Evolutionary conservation across 2,888 invertebrate species (phyloP).

Genomic region (Molanna angustata): DNA sequence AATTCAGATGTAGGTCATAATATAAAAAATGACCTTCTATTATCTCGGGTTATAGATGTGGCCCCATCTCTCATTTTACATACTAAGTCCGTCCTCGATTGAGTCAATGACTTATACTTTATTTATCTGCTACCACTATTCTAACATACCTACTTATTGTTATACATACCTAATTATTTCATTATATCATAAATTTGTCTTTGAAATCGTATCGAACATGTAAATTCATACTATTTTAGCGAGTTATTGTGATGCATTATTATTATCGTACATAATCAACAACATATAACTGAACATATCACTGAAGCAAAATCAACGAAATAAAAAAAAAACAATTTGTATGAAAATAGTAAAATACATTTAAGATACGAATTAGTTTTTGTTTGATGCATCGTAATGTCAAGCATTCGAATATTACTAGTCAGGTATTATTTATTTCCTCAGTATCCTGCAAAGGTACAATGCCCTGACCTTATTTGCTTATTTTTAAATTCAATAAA

Average conservation of each 20-base stretch:
- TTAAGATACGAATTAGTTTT: too few relatives aligned
- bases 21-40: conserved; percentile 29
- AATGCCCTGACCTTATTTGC: too few relatives aligned
- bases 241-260: background rate
- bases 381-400: too few relatives aligned
- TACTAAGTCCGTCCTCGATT: conserved; percentile 15
- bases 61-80: conserved; percentile 11
- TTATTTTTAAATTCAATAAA: too few relatives aligned
- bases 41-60: conserved; percentile 28
- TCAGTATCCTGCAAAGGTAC: too few relatives aligned
- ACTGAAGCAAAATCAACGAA: too few relatives aligned
- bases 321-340: background rate
- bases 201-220: too few relatives aligned
- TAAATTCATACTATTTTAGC: background rate
- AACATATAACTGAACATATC: too few relatives aligned
- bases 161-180: background rate
- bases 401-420: too few relatives aligned
- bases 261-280: too few relatives aligned
- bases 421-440: too few relatives aligned
- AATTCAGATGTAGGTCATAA: conserved; percentile 27
- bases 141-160: conserved; percentile 6
- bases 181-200: background rate
- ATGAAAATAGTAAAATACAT: too few relatives aligned
- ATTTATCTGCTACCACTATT: conserved; percentile 17
- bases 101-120: conserved; percentile 27